phyloP scores from a whole-genome alignment of 2,888 invertebrate species.

The Byasa hedistus region DNA sequence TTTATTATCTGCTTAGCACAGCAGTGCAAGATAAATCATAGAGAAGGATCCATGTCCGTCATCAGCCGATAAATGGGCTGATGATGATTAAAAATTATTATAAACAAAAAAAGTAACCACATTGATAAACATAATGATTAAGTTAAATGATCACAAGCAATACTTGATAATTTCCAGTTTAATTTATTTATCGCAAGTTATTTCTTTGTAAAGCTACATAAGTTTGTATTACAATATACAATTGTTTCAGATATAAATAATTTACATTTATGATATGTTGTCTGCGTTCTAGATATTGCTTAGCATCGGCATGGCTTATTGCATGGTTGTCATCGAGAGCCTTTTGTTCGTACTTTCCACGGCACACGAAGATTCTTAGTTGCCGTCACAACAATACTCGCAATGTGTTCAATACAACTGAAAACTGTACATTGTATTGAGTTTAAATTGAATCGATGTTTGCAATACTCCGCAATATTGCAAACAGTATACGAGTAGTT shows the following conservation, averaged over 20 bases:
- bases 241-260: background rate
- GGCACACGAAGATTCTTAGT: slow-evolving; percentile 4
- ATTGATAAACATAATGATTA: too few species aligned
- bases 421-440: background rate
- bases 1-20: too few species aligned
- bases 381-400: slow-evolving; percentile 15
- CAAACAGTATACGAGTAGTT: too few species aligned
- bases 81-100: too few species aligned
- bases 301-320: slow-evolving; percentile 15
- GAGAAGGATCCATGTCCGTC: too few species aligned
- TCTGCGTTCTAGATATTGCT: background rate
- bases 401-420: slow-evolving; percentile 1
- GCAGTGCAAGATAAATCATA: too few species aligned
- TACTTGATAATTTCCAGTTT: too few species aligned
- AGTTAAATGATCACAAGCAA: too few species aligned
- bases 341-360: slow-evolving; percentile 11
- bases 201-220: background rate
- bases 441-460: background rate
- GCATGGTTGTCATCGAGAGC: slow-evolving; percentile 9
- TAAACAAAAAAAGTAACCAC: too few species aligned
- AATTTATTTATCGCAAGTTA: too few species aligned
- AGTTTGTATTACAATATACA: slow-evolving; percentile 4
- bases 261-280: slow-evolving; percentile 4
- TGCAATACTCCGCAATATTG: background rate
- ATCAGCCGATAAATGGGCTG: too few species aligned